Evolutionary conservation across 2,113 vertebrate species (phyloP).

Genomic region (Morone saxatilis): DNA sequence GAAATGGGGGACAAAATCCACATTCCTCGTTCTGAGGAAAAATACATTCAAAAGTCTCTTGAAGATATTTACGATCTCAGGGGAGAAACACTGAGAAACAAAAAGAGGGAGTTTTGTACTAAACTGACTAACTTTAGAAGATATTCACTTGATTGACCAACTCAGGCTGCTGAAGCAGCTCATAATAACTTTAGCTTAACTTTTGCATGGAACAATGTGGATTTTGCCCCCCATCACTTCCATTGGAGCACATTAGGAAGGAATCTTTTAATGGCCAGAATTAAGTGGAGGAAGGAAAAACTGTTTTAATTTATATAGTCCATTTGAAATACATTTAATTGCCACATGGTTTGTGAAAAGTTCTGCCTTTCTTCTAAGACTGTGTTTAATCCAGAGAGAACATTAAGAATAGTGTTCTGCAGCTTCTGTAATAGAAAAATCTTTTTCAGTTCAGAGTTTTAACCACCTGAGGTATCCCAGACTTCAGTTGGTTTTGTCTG

Average conservation of each 20-base stretch:
- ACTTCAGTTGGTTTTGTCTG: slow-evolving; percentile 24
- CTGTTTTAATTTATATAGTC: not conserved
- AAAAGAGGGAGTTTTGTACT: not conserved
- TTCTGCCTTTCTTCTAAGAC: not conserved
- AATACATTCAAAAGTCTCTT: not conserved
- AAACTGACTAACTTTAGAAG: not conserved
- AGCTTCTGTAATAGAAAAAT: not conserved
- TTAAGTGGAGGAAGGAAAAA: not conserved
- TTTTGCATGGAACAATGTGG: not conserved
- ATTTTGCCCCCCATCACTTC: too few species aligned
- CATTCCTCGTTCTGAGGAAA: not conserved
- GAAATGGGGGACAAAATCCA: not conserved
- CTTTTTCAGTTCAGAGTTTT: not conserved
- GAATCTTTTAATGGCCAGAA: not conserved
- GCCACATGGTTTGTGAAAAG: not conserved
- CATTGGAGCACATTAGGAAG: not conserved
- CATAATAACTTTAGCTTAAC: not conserved
- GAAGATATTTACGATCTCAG: not conserved
- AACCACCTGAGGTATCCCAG: not conserved
- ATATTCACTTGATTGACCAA: not conserved
- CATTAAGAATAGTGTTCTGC: not conserved
- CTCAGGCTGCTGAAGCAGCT: not conserved
- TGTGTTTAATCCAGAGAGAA: not conserved
- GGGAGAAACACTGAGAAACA: not conserved
- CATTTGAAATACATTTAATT: not conserved